Conservation (phyloP, 2,888 invertebrate genomes). For the Agapostemon virescens region DNA sequence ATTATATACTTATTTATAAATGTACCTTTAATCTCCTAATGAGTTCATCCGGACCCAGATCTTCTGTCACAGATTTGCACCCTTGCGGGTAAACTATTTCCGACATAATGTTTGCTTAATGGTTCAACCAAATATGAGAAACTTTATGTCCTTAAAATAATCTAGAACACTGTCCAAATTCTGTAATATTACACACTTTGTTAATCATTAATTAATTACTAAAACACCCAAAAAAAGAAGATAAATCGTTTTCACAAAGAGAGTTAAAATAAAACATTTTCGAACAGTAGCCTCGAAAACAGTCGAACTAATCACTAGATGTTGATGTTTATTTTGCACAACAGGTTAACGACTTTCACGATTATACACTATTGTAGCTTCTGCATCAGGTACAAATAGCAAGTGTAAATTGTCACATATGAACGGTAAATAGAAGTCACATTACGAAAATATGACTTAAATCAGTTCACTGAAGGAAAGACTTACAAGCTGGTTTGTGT, state of each 20-base stretch:
- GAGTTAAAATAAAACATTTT: not conserved
- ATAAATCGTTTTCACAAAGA: not conserved
- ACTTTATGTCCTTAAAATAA: constrained; percentile 65
- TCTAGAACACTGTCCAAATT: constrained; percentile 79
- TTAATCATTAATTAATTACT: constrained; percentile 7
- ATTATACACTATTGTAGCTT: constrained; percentile 6
- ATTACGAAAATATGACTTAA: constrained; percentile 32
- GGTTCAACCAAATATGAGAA: constrained; percentile 55
- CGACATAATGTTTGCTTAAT: constrained; percentile 83
- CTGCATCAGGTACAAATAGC: constrained; percentile 2
- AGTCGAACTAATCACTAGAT: not conserved
- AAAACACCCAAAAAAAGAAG: not conserved
- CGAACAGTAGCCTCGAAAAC: not conserved
- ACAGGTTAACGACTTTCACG: constrained; percentile 8
- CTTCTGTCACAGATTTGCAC: constrained; percentile 96
- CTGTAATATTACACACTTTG: constrained; percentile 68
- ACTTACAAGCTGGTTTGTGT: constrained; percentile 3
- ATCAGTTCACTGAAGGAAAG: constrained; percentile 3
- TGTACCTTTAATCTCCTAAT: constrained; percentile 94
- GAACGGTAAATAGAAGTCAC: not conserved
- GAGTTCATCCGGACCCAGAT: constrained; percentile 96
- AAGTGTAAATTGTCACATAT: not conserved
- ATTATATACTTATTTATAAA: constrained; percentile 6
- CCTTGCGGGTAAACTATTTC: constrained; percentile 96
- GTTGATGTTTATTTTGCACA: constrained; percentile 7